Percentiles rank a stretch among this genome's conserved stretches.
Evolutionary conservation across 2,113 vertebrate species (phyloP).

Genomic region (Tursiops truncatus): DNA sequence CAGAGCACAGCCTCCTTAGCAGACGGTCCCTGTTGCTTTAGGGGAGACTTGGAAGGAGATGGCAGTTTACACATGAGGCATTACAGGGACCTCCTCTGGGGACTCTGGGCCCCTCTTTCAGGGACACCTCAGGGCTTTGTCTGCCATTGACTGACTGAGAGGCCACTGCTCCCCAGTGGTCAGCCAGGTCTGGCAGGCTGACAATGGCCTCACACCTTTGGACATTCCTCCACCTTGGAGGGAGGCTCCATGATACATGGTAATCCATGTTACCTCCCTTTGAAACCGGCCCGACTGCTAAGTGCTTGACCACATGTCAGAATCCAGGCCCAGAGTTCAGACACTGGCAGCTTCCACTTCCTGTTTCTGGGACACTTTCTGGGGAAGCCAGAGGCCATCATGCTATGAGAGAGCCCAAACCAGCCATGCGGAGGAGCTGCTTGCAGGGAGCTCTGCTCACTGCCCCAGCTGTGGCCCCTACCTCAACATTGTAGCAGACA

Average conservation of each 20-base stretch:
- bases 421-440: not conserved
- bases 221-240: not conserved
- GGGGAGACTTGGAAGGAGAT: not conserved
- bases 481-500: not conserved
- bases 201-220: not conserved
- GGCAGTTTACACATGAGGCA: not conserved
- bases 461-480: not conserved
- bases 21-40: not conserved
- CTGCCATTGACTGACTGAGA: too few relatives aligned
- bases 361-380: not conserved
- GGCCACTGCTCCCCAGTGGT: too few relatives aligned
- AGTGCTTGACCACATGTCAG: not conserved
- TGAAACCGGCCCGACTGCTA: not conserved
- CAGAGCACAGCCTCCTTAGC: not conserved
- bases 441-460: too few relatives aligned
- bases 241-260: not conserved
- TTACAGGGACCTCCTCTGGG: not conserved
- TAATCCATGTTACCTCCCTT: too few relatives aligned
- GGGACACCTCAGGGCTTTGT: too few relatives aligned
- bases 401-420: not conserved
- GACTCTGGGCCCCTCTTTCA: not conserved
- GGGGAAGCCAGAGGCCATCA: not conserved
- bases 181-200: too few relatives aligned
- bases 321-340: not conserved
- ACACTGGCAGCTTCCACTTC: not conserved